These are phyloP conservation scores for Centropyge bicolor DNA, from an alignment of 2,797 vertebrate genomes.

Conservation along the genomic window DNA sequence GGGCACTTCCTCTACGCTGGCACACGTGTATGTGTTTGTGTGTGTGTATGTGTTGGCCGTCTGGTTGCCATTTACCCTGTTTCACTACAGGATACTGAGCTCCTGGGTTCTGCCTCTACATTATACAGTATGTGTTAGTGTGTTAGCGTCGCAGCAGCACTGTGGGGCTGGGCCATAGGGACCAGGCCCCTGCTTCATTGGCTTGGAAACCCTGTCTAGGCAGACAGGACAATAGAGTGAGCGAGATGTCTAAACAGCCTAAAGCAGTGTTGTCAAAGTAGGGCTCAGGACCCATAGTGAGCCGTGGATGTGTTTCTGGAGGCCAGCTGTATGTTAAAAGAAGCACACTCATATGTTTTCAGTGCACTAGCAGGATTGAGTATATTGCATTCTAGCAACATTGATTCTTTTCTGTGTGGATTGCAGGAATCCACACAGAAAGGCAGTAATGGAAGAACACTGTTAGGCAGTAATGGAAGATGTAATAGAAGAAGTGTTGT, in stretches of 20 bases:
- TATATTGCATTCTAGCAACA: background rate
- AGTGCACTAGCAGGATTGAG: background rate
- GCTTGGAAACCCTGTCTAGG: constrained; percentile 70
- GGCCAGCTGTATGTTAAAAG: background rate
- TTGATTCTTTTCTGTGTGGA: background rate
- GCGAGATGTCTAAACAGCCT: constrained; percentile 55
- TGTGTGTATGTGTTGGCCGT: constrained; percentile 85
- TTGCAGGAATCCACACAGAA: too few species aligned
- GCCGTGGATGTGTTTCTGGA: constrained; percentile 9
- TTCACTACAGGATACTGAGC: constrained; percentile 52
- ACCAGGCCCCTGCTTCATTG: constrained; percentile 71
- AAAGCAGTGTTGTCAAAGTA: constrained; percentile 43
- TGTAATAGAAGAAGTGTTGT: background rate
- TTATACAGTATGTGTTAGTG: constrained; percentile 54
- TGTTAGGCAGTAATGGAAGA: background rate
- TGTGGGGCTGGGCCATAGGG: constrained; percentile 62
- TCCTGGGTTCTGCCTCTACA: constrained; percentile 46
- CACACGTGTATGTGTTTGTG: constrained; percentile 72
- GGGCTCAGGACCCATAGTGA: constrained; percentile 20
- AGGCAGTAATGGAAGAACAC: too few species aligned
- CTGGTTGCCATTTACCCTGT: constrained; percentile 88
- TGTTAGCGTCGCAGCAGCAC: constrained; percentile 51
- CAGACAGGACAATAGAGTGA: constrained; percentile 72
- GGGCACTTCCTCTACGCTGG: constrained; percentile 84
- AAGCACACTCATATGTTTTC: background rate